Conservation (phyloP, 1,140 invertebrate species). For the Papilio polytes region DNA sequence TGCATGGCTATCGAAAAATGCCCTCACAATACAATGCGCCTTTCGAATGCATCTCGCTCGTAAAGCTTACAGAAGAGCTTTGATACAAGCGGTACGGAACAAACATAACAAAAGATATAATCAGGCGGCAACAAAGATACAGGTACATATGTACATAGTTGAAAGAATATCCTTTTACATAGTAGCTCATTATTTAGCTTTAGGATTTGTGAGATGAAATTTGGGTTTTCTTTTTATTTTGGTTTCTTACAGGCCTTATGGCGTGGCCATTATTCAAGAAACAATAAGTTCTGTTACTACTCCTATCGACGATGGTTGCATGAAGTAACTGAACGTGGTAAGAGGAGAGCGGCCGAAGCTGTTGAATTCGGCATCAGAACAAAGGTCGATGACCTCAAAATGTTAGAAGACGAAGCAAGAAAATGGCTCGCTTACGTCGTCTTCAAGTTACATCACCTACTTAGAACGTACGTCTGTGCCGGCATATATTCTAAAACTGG, state of each 20-base stretch:
- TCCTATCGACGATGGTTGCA: constrained; percentile 75
- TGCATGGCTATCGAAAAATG: constrained; percentile 69
- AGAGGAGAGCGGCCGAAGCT: constrained; percentile 68
- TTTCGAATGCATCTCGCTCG: constrained; percentile 66
- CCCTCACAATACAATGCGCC: constrained; percentile 73
- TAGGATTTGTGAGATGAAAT: not conserved
- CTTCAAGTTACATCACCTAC: constrained; percentile 81
- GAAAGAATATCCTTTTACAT: not conserved
- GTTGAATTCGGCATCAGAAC: constrained; percentile 71
- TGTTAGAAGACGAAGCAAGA: constrained; percentile 75
- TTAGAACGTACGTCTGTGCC: constrained; percentile 71
- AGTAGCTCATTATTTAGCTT: not conserved
- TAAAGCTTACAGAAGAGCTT: constrained; percentile 62
- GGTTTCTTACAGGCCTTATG: constrained; percentile 64
- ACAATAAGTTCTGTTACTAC: constrained; percentile 73
- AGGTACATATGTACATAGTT: constrained; percentile 50
- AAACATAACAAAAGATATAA: constrained; percentile 70
- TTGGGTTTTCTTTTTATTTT: not conserved
- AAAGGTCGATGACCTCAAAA: constrained; percentile 67
- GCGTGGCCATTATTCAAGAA: constrained; percentile 75
- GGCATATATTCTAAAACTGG: constrained; percentile 76
- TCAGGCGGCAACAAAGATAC: constrained; percentile 62
- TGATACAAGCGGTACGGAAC: constrained; percentile 62
- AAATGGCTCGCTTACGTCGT: constrained; percentile 79
- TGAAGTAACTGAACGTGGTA: constrained; percentile 68